Base-by-base conservation (phyloP, 2,113 vertebrate genomes). In the Maccullochella peelii region DNA sequence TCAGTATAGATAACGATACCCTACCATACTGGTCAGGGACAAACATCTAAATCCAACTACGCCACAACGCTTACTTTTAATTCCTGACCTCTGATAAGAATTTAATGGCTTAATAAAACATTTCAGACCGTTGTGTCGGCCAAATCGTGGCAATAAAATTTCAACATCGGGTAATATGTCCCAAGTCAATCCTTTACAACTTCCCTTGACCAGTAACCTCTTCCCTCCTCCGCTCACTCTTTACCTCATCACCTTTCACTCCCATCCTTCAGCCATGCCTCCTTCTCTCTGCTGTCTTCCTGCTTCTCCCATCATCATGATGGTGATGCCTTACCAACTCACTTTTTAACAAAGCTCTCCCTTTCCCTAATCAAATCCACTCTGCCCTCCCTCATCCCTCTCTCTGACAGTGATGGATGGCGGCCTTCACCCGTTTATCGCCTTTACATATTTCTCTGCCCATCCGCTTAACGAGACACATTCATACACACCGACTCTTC, bases 381-480 rank as follows among this genome's bases (percentile, higher is more conserved):
- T 66, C 89, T 59, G 79, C 82, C 73, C 77, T 89, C 79, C 40
- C 80, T 77, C 83, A 85, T 87, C 77, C 82, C 65, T 87, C 83
- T 70, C 78, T 73, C 61, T 20, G 90, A 93, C 90, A 91, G 72
- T 93, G 92, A 94, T 59, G 83, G 89, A 94, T 93, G 88, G 59
- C 12, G 63, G 86, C 88, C 89, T 90, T 94, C 90, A 90, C 84
- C 80, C 40, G n/a, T 91, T 94, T 93, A 93, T 91, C 88, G 82
- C 90, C 90, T 92, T 88, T 93, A 92, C 91, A 92, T 90, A 93
- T 92, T 92, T 91, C 90, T 87, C 85, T 88, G 87, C 91, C 92
- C 88, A 55, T 85, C 88, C 73, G 83, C 90, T 93, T 92, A 91
- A 92, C 82, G 78, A 83, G 82, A 69, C 71, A 57, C 86, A 81